These are phyloP conservation scores for Thumatha senex DNA, from an alignment of 2,888 invertebrate genomes.

Conservation along the genomic window DNA sequence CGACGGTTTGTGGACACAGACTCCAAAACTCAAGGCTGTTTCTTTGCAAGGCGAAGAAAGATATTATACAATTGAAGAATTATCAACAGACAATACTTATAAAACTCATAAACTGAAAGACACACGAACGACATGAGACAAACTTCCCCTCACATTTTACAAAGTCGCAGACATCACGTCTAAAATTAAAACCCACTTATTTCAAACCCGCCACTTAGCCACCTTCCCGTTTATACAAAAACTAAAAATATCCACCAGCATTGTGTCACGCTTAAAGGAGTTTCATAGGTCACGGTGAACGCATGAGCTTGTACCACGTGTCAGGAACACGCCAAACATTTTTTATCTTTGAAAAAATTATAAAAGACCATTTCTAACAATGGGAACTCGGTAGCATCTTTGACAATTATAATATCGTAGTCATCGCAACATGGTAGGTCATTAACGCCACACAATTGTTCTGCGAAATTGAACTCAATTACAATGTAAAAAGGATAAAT, in stretches of 20 bases:
- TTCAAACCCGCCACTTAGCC: slow-evolving; percentile 80
- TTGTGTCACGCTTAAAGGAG: slow-evolving; percentile 81
- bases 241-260: slow-evolving; percentile 79
- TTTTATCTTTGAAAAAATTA: slow-evolving; percentile 82
- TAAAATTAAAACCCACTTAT: slow-evolving; percentile 82
- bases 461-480: slow-evolving; percentile 57
- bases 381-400: slow-evolving; percentile 81
- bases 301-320: slow-evolving; percentile 76
- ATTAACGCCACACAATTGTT: slow-evolving; percentile 46
- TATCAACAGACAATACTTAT: slow-evolving; percentile 25
- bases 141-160: slow-evolving; percentile 74
- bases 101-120: slow-evolving; percentile 52
- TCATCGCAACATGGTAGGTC: slow-evolving; percentile 45
- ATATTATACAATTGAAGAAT: slow-evolving; percentile 12
- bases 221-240: slow-evolving; percentile 79
- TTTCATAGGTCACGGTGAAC: slow-evolving; percentile 80
- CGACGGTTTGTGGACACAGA: slow-evolving; percentile 65
- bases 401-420: slow-evolving; percentile 81
- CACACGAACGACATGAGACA: slow-evolving; percentile 76
- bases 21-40: slow-evolving; percentile 37
- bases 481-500: slow-evolving; percentile 49
- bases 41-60: slow-evolving; percentile 45
- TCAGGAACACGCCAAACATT: slow-evolving; percentile 82
- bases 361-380: slow-evolving; percentile 79
- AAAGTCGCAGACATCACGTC: slow-evolving; percentile 72